phyloP scores from a whole-genome alignment of 1,140 invertebrate species.

The Drosophila guanche region DNA sequence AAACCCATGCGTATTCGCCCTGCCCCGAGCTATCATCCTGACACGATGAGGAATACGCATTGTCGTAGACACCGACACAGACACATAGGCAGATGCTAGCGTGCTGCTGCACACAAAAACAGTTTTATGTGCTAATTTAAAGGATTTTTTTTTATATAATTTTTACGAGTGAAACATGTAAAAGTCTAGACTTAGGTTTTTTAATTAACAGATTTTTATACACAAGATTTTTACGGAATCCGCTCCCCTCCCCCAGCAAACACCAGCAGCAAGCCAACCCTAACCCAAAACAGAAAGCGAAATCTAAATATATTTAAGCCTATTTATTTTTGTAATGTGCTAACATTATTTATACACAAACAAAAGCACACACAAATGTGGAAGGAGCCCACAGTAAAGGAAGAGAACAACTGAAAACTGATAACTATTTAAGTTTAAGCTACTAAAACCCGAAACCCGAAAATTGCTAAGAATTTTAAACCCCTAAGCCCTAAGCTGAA shows the following conservation, averaged over 20 bases:
- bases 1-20: slow-evolving; percentile 73
- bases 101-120: slow-evolving; percentile 35
- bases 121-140: slow-evolving; percentile 64
- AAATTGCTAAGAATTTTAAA: slow-evolving; percentile 66
- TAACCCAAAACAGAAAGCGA: slow-evolving; percentile 47
- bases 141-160: slow-evolving; percentile 58
- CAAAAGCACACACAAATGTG: slow-evolving; percentile 38
- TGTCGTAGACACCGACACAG: slow-evolving; percentile 15
- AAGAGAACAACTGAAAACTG: slow-evolving; percentile 57
- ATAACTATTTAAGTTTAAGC: slow-evolving; percentile 70
- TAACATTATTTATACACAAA: slow-evolving; percentile 70
- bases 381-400: slow-evolving; percentile 25
- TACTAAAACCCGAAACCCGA: slow-evolving; percentile 50
- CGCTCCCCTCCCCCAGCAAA: neutral
- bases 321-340: slow-evolving; percentile 78
- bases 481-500: slow-evolving; percentile 42
- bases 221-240: slow-evolving; percentile 58
- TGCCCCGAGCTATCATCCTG: slow-evolving; percentile 68
- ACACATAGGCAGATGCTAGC: neutral
- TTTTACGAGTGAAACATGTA: slow-evolving; percentile 47
- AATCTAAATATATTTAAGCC: slow-evolving; percentile 73
- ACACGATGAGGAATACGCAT: slow-evolving; percentile 61
- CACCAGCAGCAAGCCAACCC: slow-evolving; percentile 22
- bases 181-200: slow-evolving; percentile 59
- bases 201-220: slow-evolving; percentile 77